These are phyloP conservation scores for Watersipora subatra DNA, from an alignment of 1,140 invertebrate genomes.

Conservation along the genomic window DNA sequence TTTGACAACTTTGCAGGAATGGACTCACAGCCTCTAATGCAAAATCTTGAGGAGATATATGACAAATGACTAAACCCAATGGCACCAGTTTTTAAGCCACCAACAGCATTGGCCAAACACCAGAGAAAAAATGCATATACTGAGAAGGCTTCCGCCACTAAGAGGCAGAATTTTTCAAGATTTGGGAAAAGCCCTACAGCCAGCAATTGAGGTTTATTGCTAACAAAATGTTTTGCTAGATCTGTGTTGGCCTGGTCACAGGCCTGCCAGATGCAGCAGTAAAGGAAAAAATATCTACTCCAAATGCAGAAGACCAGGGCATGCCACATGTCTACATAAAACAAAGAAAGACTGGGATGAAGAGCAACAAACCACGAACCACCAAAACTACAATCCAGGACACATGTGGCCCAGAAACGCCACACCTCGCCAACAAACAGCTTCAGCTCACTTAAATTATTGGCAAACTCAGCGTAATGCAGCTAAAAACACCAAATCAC, in stretches of 20 bases:
- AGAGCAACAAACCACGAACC: background rate
- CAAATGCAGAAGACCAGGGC: background rate
- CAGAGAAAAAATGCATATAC: background rate
- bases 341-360: background rate
- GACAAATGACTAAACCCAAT: background rate
- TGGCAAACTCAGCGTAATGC: background rate
- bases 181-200: background rate
- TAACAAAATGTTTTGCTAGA: background rate
- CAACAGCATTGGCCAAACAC: background rate
- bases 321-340: background rate
- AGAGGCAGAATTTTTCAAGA: background rate
- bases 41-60: background rate
- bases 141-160: background rate
- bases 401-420: background rate
- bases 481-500: background rate
- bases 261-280: background rate
- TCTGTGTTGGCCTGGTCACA: background rate
- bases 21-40: background rate
- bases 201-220: background rate
- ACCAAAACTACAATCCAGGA: too few relatives aligned
- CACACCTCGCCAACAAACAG: background rate
- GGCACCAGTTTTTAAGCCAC: background rate
- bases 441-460: background rate
- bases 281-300: background rate
- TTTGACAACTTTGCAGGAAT: background rate